These are phyloP conservation scores for Xestia c-nigrum DNA, from an alignment of 2,888 invertebrate species.

Conservation along the genomic window DNA sequence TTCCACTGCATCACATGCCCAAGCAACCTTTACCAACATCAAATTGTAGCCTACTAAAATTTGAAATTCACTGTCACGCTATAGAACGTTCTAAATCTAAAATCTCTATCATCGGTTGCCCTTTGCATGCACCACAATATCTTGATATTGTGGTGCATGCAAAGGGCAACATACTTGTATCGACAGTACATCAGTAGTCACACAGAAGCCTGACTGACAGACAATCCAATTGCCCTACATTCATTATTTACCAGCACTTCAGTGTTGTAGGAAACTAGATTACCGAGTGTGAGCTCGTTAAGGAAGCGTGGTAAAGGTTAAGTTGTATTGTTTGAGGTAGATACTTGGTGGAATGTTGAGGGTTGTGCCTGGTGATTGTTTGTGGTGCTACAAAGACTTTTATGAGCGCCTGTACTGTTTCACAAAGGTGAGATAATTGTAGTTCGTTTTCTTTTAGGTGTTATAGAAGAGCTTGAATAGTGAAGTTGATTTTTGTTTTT, in stretches of 20 bases:
- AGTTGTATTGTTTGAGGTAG: constrained; percentile 26
- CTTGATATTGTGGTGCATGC: too few species aligned
- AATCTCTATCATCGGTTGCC: constrained; percentile 48
- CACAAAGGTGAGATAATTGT: neutral
- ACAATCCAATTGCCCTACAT: constrained; percentile 77
- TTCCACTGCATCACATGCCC: too few species aligned
- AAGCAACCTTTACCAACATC: too few species aligned
- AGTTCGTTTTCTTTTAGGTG: neutral
- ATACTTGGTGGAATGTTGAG: neutral
- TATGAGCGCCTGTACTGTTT: neutral
- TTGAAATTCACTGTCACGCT: too few species aligned
- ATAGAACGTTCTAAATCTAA: constrained; percentile 1
- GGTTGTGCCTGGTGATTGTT: constrained; percentile 6
- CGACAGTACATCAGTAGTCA: constrained; percentile 24
- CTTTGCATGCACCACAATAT: constrained; percentile 52
- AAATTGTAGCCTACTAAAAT: too few species aligned
- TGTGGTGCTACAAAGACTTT: neutral
- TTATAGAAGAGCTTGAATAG: too few species aligned
- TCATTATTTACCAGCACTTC: constrained; percentile 69
- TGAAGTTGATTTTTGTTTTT: too few species aligned
- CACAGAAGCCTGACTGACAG: constrained; percentile 69
- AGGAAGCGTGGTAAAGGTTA: constrained; percentile 12
- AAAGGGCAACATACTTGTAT: too few species aligned
- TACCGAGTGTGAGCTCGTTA: constrained; percentile 50
- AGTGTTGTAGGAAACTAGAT: constrained; percentile 61